Base-by-base conservation (phyloP, 92 coral and sea anemone genomes). In the Actinostola sp. region DNA sequence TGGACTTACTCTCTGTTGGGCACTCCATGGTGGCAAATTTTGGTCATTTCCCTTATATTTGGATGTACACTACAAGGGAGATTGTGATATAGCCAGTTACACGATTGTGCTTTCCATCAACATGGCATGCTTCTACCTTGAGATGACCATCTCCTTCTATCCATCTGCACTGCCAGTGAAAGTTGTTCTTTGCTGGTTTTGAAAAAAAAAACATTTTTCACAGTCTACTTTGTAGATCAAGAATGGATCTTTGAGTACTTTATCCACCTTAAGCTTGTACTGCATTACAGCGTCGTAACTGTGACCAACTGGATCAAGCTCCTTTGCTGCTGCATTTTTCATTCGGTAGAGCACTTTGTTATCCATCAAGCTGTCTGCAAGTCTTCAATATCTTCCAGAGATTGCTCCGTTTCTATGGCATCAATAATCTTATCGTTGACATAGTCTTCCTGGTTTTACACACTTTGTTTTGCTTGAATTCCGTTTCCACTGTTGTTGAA, bases 161-260 rank as follows among this genome's bases (percentile, higher is more conserved):
- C 85, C 88, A 82, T 82, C 69, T 76, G 72, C 55, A 82, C 21
- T 24, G 64, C 82, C 29, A 76, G 81, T 51, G 76, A 44, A 43
- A 82, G 71, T 55, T 82, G 88, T 52, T 82, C 82, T 69, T 75
- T 74, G 64, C 88, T 82, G 46, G 88, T 82, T 64, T 82, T 82
- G 76, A 82, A 82, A 27, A 82, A n/a, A 53, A 29, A 75, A 24
- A 28, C 38, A 23, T 50, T 32, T 45, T 61, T 82, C 82, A 31
- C 82, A 82, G 72, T 80, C 85, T 16, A 79, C 85, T 25, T 48
- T 80, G 78, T 59, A 80, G 50, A 80, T 80, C 51, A 81, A 60
- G 50, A 59, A 81, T 17, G 75, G 81, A 58, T 72, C 86, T 73
- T 81, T 61, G 11, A 73, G 70, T 19, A 81, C 65, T 63, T 81